phyloP scores from a whole-genome alignment of 2,113 vertebrate species.

The Bubalus kerabau region DNA sequence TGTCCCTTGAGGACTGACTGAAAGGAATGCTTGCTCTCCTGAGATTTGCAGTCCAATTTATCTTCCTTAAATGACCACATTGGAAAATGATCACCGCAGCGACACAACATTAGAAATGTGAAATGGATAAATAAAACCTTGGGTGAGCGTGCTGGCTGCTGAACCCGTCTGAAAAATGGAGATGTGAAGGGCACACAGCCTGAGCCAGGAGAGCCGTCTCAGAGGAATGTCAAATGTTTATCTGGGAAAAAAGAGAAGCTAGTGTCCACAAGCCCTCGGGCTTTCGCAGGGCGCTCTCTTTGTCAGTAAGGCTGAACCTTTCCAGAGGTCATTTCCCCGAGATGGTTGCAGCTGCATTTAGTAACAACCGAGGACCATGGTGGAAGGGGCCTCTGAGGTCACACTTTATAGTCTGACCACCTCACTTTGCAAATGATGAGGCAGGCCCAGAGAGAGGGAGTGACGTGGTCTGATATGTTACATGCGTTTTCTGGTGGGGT shows the following conservation, averaged over 20 bases:
- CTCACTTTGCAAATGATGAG: background rate
- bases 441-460: background rate
- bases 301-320: background rate
- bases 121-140: slow-evolving; percentile 63
- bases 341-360: background rate
- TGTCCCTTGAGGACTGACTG: background rate
- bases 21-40: background rate
- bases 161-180: background rate
- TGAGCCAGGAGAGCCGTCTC: background rate
- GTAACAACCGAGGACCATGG: accelerated
- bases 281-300: background rate
- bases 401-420: background rate
- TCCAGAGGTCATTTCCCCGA: background rate
- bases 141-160: background rate
- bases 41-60: slow-evolving; percentile 7
- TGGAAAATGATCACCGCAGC: slow-evolving; percentile 51
- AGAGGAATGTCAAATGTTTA: slow-evolving; percentile 45
- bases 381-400: background rate
- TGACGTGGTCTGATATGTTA: background rate
- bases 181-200: background rate
- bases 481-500: background rate
- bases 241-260: slow-evolving; percentile 3
- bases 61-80: slow-evolving; percentile 52
- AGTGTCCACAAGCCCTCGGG: background rate
- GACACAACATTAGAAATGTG: slow-evolving; percentile 54